These are phyloP conservation scores for Polydrusus tereticollis DNA, from an alignment of 2,888 invertebrate species.

Conservation along the genomic window DNA sequence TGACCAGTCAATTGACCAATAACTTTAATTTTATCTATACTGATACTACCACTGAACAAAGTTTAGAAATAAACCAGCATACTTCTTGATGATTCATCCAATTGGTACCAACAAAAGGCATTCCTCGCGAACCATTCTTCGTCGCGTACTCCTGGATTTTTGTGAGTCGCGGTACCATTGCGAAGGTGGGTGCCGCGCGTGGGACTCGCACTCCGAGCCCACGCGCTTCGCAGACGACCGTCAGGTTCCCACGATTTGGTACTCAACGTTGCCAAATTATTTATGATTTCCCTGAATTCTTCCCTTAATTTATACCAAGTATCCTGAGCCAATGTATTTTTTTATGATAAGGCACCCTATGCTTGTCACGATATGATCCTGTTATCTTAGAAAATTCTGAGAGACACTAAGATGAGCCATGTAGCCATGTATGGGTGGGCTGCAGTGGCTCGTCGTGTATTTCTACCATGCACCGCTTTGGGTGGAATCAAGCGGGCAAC, in stretches of 20 bases:
- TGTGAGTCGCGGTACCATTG: conserved; percentile 52
- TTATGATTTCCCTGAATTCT: too few relatives aligned
- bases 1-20: too few relatives aligned
- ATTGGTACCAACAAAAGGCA: conserved; percentile 42
- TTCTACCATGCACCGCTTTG: too few relatives aligned
- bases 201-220: conserved; percentile 53
- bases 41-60: neutral
- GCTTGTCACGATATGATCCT: too few relatives aligned
- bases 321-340: neutral
- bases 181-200: conserved; percentile 58
- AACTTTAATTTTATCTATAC: neutral
- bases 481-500: too few relatives aligned
- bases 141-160: conserved; percentile 49
- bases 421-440: too few relatives aligned
- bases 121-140: conserved; percentile 48
- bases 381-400: too few relatives aligned
- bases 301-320: neutral
- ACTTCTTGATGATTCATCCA: conserved; percentile 38
- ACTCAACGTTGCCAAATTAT: conserved; percentile 30
- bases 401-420: too few relatives aligned
- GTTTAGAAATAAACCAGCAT: neutral
- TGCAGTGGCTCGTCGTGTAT: too few relatives aligned
- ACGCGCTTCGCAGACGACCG: conserved; percentile 48
- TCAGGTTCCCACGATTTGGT: conserved; percentile 55
- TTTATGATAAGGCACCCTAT: too few relatives aligned